Base-by-base conservation (phyloP, 2,113 vertebrate genomes). In the Hystrix cristata region DNA sequence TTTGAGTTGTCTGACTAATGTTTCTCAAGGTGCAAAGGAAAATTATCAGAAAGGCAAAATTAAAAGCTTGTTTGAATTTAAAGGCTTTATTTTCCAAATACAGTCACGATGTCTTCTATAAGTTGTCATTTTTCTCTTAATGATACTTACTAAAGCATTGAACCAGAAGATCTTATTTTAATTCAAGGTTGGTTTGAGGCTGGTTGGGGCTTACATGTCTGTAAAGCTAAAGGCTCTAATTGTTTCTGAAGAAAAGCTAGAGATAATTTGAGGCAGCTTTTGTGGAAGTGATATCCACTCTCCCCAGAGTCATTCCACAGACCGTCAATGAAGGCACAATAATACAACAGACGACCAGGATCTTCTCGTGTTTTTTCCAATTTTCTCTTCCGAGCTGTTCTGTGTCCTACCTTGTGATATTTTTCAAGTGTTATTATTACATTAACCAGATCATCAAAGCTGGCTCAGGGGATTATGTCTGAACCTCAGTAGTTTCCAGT, bases 21-120 rank as follows among this genome's bases (percentile, higher is more conserved):
- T 86, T 93, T 94, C 60, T 89, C 57, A 94, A 74, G 25, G 51
- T 55, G 6, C 46, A 90, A 74, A 60, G 86, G n/a, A 92, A 87
- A 88, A 80, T 59, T 80, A 27, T 74, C 43, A 60, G 29, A 82
- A 86, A 90, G 65, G 27, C 16, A 3, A 72, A 92, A 11, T 12
- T 29, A 43, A 90, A 87, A 57, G 15, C 27, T 90, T 81, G 12
- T 65, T 60, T 87, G 46, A 74, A 5, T 91, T 81, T 57, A 83
- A 91, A 89, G 31, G 19, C 21, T 51, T 69, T 83, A 4, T 93
- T 97, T 93, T 64, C 67, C 81, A 92, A 83, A 62, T 55, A 72
- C n/a, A n/a, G 29, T 91, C 62, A 83, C n/a, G 80, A 1, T 38
- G 21, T 69, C 46, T 87, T 88, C 74, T 57, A 21, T 62, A 87